phyloP scores from a whole-genome alignment of 2,888 invertebrate species.

The Agrilus biguttatus region DNA sequence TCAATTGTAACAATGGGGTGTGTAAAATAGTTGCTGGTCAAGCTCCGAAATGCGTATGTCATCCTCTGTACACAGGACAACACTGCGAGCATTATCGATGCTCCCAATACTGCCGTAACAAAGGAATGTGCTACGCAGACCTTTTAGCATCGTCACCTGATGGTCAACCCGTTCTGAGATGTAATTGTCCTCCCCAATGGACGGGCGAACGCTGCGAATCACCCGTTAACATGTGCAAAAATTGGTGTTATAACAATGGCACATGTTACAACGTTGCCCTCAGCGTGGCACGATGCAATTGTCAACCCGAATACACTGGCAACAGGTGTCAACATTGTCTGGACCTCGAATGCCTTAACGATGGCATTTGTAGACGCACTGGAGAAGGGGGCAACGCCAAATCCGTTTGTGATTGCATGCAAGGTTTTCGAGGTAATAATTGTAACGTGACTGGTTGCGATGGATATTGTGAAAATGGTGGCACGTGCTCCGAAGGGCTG shows the following conservation, averaged over 20 bases:
- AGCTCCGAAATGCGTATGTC: conserved; percentile 49
- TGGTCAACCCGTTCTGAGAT: conserved; percentile 27
- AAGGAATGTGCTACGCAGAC: conserved; percentile 40
- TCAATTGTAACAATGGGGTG: conserved; percentile 46
- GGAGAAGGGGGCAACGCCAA: conserved; percentile 19
- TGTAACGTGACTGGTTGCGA: conserved; percentile 32
- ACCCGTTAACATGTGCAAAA: conserved; percentile 39
- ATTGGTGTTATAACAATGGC: conserved; percentile 45
- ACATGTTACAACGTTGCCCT: conserved; percentile 31
- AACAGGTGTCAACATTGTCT: conserved; percentile 43
- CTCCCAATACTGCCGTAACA: conserved; percentile 50
- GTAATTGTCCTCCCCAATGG: conserved; percentile 48
- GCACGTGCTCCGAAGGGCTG: conserved; percentile 18
- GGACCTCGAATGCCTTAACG: conserved; percentile 42
- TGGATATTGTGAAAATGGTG: conserved; percentile 20
- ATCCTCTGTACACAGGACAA: conserved; percentile 47
- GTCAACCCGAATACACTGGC: conserved; percentile 38
- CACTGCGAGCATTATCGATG: conserved; percentile 56
- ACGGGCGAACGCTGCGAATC: conserved; percentile 51
- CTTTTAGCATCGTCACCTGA: conserved; percentile 16
- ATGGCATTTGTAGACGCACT: conserved; percentile 39
- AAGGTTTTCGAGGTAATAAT: conserved; percentile 36
- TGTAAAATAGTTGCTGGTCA: conserved; percentile 36
- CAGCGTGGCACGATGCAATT: conserved; percentile 31
- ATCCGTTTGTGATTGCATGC: conserved; percentile 39